Evolutionary conservation across 1,140 invertebrate species (phyloP).

Genomic region (Drosophila arawakana): DNA sequence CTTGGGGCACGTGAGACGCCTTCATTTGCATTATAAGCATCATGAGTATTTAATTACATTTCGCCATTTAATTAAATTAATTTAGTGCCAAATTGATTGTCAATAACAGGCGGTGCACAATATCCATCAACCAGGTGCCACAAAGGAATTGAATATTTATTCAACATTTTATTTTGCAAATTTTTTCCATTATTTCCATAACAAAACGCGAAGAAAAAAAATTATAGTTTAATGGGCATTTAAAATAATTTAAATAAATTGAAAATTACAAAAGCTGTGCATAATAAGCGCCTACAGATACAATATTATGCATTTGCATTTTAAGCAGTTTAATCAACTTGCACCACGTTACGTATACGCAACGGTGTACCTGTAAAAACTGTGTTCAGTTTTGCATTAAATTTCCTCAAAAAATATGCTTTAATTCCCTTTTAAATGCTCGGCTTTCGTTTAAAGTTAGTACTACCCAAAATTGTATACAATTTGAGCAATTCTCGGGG

Average conservation of each 20-base stretch:
- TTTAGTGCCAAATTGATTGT: constrained; percentile 68
- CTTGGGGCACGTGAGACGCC: constrained; percentile 49
- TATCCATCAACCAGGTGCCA: constrained; percentile 32
- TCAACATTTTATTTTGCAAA: not conserved
- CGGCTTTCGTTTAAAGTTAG: not conserved
- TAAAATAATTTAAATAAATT: constrained; percentile 31
- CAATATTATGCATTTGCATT: constrained; percentile 4
- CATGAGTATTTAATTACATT: constrained; percentile 75
- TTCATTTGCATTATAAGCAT: constrained; percentile 67
- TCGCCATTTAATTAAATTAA: constrained; percentile 80
- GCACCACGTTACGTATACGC: not conserved
- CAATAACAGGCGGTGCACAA: constrained; percentile 50
- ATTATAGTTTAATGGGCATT: constrained; percentile 17
- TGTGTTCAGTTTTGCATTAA: not conserved
- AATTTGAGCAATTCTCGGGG: constrained; percentile 20
- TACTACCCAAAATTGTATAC: not conserved
- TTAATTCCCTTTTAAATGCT: not conserved
- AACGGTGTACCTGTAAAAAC: not conserved
- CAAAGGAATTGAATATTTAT: constrained; percentile 24
- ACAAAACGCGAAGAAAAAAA: not conserved
- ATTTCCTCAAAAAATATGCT: not conserved
- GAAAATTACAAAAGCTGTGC: constrained; percentile 18
- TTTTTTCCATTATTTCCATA: not conserved
- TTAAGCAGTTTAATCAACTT: not conserved
- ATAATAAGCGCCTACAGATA: constrained; percentile 3